Percentiles rank a stretch among this genome's conserved stretches.
These are phyloP conservation scores for Volucella inflata DNA, from an alignment of 2,888 invertebrate genomes.

Conservation along the genomic window DNA sequence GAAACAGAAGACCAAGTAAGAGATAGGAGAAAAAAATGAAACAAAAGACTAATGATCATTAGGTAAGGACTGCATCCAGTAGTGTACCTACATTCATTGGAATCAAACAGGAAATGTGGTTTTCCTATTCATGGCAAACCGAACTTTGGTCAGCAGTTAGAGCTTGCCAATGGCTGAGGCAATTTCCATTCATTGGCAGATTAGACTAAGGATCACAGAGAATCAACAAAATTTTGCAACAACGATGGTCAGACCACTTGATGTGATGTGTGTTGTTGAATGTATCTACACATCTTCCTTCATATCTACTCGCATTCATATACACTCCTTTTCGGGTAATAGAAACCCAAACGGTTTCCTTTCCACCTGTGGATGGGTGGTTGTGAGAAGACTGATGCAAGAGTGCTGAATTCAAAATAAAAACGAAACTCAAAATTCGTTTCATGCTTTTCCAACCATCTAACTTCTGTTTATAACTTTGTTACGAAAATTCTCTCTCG, in stretches of 20 bases:
- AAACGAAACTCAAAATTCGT: conserved; percentile 27
- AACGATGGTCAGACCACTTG: neutral
- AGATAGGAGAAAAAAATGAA: neutral
- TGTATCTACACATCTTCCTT: neutral
- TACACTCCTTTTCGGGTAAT: neutral
- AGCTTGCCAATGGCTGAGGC: conserved; percentile 11
- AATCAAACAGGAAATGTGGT: conserved; percentile 56
- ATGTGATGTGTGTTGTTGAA: conserved; percentile 30
- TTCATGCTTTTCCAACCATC: conserved; percentile 61
- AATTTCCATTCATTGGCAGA: conserved; percentile 59
- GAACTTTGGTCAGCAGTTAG: conserved; percentile 36
- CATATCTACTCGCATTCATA: neutral
- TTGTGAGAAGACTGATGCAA: too few relatives aligned
- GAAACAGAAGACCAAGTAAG: neutral
- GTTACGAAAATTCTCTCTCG: conserved; percentile 34
- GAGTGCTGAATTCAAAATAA: neutral
- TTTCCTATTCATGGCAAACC: conserved; percentile 24
- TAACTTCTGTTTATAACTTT: conserved; percentile 61
- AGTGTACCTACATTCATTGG: conserved; percentile 4
- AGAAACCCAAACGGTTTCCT: conserved; percentile 8
- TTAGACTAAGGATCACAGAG: conserved; percentile 34
- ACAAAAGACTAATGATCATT: neutral
- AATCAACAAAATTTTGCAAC: conserved; percentile 17
- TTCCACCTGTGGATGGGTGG: neutral
- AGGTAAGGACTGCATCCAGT: neutral